A percentile compares a stretch with the other conserved stretches of the same genome.
These are phyloP conservation scores for Aeoliscus strigatus DNA, from an alignment of 2,797 vertebrate species.

Conservation along the genomic window DNA sequence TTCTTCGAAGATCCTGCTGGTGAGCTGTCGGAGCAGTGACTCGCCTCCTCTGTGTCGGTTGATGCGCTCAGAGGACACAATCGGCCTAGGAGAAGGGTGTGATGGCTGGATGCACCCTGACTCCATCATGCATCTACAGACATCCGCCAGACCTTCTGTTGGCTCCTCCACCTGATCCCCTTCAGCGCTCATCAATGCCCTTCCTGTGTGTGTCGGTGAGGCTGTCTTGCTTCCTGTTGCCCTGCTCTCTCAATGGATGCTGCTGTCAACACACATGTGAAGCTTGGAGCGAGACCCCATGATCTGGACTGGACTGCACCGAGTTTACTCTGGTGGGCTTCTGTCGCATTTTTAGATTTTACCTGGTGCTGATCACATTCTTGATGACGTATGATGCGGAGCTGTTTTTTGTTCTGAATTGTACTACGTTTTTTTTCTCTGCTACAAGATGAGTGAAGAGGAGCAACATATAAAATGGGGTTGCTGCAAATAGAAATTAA, in stretches of 20 bases:
- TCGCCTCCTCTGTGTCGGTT: constrained; percentile 39
- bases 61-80: constrained; percentile 55
- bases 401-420: constrained; percentile 33
- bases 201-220: constrained; percentile 37
- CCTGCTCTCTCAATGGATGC: constrained; percentile 41
- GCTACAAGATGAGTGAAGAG: constrained; percentile 15
- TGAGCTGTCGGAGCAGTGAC: constrained; percentile 30
- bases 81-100: constrained; percentile 35
- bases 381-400: constrained; percentile 46
- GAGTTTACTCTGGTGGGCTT: constrained; percentile 38
- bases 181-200: constrained; percentile 42
- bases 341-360: constrained; percentile 22
- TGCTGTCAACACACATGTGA: constrained; percentile 53
- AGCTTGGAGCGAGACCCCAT: constrained; percentile 44
- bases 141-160: constrained; percentile 41
- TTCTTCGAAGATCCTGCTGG: constrained; percentile 26
- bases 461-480: constrained; percentile 29
- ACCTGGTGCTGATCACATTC: constrained; percentile 19
- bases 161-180: constrained; percentile 49
- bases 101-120: constrained; percentile 58
- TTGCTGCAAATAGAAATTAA: constrained; percentile 40
- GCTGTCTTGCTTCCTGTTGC: constrained; percentile 35
- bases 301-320: constrained; percentile 47
- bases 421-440: constrained; percentile 25
- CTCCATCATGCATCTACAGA: constrained; percentile 44